These are phyloP conservation scores for Tylochromis polylepis DNA, from an alignment of 2,113 vertebrate genomes.

Conservation along the genomic window DNA sequence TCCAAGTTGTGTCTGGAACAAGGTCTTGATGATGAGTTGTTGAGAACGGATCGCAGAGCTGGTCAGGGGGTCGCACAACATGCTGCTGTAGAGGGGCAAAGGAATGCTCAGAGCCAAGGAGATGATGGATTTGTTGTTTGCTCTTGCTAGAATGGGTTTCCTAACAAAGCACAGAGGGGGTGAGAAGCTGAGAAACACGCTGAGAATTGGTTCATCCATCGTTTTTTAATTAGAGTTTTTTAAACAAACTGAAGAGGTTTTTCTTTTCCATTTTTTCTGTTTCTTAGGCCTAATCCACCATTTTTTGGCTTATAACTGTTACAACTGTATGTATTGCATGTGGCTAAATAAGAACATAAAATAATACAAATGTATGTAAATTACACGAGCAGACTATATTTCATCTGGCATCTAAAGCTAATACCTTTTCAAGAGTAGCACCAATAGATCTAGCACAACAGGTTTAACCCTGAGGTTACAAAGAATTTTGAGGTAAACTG, in stretches of 20 bases:
- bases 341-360: neutral
- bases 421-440: neutral
- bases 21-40: slow-evolving; percentile 16
- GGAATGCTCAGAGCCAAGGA: neutral
- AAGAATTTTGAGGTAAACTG: neutral
- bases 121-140: slow-evolving; percentile 50
- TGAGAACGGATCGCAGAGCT: neutral
- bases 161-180: slow-evolving; percentile 34
- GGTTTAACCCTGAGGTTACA: slow-evolving; percentile 27
- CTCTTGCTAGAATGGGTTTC: slow-evolving; percentile 8
- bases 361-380: neutral
- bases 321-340: neutral
- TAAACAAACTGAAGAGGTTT: neutral
- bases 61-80: slow-evolving; percentile 2
- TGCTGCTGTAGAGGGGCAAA: neutral
- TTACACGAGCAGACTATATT: neutral
- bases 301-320: neutral
- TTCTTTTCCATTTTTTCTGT: neutral
- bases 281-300: neutral
- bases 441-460: slow-evolving; percentile 22
- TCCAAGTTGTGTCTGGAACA: neutral
- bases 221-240: neutral
- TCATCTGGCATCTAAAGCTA: neutral
- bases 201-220: neutral
- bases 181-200: neutral